Conservation (phyloP, 2,113 vertebrate species). For the Zosterops pallidus region DNA sequence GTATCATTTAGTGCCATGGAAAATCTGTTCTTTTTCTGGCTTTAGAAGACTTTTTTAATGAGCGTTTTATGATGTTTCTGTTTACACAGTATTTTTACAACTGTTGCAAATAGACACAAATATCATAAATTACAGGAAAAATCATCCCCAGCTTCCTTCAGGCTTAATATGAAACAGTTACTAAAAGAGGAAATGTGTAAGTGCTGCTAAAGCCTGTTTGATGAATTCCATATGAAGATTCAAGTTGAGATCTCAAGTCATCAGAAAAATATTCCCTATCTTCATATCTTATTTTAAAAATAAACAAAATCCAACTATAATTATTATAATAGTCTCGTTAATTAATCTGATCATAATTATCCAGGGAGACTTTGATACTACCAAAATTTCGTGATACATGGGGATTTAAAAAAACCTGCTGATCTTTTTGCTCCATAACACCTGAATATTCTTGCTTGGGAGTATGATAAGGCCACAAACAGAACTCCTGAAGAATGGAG, state of each 20-base stretch:
- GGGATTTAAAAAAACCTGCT: not conserved
- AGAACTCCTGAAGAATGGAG: rapidly evolving
- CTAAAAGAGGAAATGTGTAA: conserved; percentile 65
- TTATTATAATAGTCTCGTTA: not conserved
- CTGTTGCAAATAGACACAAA: conserved; percentile 73
- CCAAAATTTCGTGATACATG: rapidly evolving
- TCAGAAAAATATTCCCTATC: not conserved
- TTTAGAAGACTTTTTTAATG: conserved; percentile 51
- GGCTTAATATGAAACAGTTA: conserved; percentile 71
- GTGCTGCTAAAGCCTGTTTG: conserved; percentile 32
- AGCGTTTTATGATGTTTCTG: conserved; percentile 72
- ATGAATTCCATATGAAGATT: conserved; percentile 68
- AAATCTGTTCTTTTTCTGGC: conserved; percentile 59
- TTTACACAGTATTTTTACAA: conserved; percentile 73
- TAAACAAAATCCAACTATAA: not conserved
- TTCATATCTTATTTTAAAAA: not conserved
- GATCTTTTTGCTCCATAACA: not conserved
- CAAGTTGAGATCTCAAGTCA: conserved; percentile 2
- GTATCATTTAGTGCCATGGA: conserved; percentile 41
- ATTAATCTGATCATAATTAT: not conserved
- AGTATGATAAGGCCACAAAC: not conserved
- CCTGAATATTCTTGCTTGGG: not conserved
- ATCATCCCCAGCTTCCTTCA: conserved; percentile 41
- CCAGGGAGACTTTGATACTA: not conserved
- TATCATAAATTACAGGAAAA: conserved; percentile 66